These are phyloP conservation scores for Panulirus ornatus DNA, from an alignment of 1,140 invertebrate genomes.

Conservation along the genomic window DNA sequence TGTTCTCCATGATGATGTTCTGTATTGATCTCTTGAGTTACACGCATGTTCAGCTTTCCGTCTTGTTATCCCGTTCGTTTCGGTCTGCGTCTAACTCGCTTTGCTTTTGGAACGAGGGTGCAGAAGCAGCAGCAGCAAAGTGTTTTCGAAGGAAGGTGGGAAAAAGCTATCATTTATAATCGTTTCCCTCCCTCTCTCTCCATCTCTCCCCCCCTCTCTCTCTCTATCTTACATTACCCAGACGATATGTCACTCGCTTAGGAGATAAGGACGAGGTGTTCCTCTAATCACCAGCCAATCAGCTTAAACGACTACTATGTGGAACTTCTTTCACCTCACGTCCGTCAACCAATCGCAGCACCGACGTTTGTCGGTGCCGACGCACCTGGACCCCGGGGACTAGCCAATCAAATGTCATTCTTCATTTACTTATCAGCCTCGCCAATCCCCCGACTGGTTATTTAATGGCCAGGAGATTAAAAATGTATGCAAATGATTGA, in stretches of 20 bases:
- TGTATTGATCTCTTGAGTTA: too few species aligned
- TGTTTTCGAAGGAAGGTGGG: too few species aligned
- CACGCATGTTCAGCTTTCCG: too few species aligned
- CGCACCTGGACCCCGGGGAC: conserved; percentile 5
- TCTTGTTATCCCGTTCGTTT: too few species aligned
- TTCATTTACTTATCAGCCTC: conserved; percentile 4
- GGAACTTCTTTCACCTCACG: neutral
- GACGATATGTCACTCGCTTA: neutral
- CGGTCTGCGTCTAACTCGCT: too few species aligned
- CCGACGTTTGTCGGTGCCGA: neutral
- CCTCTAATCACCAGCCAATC: conserved; percentile 6
- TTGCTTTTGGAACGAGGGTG: too few species aligned
- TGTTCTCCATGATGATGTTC: too few species aligned
- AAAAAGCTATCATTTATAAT: too few species aligned
- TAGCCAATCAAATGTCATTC: neutral
- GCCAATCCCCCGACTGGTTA: neutral
- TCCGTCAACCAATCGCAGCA: neutral
- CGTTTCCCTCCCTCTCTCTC: too few species aligned
- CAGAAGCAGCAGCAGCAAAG: too few species aligned
- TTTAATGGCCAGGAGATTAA: neutral
- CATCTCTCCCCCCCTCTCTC: too few species aligned
- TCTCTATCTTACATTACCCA: too few species aligned
- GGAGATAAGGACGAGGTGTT: neutral
- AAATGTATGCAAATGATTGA: neutral
- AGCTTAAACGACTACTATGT: neutral